Percentiles rank a stretch among this genome's conserved stretches.
Evolutionary conservation across 2,888 invertebrate genomes (phyloP).

Genomic region (Eulithis prunata): DNA sequence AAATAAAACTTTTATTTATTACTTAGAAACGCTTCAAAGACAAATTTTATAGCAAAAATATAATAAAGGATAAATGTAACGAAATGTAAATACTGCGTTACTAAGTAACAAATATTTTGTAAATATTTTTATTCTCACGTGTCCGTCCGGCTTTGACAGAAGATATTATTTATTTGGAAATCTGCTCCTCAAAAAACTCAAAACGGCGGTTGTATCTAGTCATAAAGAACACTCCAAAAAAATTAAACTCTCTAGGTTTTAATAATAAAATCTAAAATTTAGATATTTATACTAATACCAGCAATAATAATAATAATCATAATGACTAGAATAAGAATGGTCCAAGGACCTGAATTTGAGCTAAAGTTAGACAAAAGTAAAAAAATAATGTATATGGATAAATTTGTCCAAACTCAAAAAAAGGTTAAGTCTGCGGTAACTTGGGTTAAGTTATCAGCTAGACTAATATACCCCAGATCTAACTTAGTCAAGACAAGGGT

Average conservation of each 20-base stretch:
- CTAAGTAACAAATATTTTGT: constrained; percentile 32
- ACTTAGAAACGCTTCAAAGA: constrained; percentile 40
- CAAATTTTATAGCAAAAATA: constrained; percentile 33
- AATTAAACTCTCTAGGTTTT: not conserved
- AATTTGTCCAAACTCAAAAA: too few relatives aligned
- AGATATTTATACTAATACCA: not conserved
- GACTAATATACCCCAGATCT: too few relatives aligned
- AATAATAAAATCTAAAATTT: not conserved
- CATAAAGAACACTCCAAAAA: constrained; percentile 14
- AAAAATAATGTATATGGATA: too few relatives aligned
- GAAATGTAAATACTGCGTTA: constrained; percentile 24
- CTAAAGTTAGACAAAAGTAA: too few relatives aligned
- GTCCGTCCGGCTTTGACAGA: constrained; percentile 4
- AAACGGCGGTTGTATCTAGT: constrained; percentile 29
- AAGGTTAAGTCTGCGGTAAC: too few relatives aligned
- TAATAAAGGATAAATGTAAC: constrained; percentile 22
- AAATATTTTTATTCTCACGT: constrained; percentile 17
- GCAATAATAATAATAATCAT: too few relatives aligned
- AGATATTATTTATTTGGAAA: not conserved
- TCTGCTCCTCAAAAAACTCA: constrained; percentile 14
- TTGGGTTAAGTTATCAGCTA: too few relatives aligned
- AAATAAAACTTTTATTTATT: constrained; percentile 26
- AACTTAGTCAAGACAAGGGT: too few relatives aligned
- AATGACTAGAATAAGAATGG: too few relatives aligned
- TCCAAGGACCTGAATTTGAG: too few relatives aligned